Percentiles rank a stretch among this genome's conserved stretches.
Conservation (phyloP, 2,888 invertebrate genomes). For the Esperia sulphurella region DNA sequence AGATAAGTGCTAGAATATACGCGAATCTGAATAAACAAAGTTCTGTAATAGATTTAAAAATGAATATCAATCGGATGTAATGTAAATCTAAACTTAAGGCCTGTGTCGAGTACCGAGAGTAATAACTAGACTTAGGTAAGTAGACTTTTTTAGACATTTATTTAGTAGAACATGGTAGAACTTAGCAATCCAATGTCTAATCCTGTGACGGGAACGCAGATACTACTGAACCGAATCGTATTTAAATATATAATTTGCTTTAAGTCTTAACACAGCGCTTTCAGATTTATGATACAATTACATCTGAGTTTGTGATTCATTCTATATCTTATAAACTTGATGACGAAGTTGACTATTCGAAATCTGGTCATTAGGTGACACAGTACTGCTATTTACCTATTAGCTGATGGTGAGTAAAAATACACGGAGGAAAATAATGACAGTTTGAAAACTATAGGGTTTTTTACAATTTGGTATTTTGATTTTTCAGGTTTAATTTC, state of each 20-base stretch:
- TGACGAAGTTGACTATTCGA: too few relatives aligned
- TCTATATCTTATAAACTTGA: background rate
- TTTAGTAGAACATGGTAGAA: too few relatives aligned
- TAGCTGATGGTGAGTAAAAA: too few relatives aligned
- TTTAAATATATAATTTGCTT: too few relatives aligned
- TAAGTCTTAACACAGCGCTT: background rate
- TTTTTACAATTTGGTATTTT: background rate
- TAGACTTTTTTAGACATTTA: background rate
- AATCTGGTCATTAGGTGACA: too few relatives aligned
- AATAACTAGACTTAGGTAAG: background rate
- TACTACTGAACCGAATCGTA: too few relatives aligned
- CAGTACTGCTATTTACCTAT: too few relatives aligned
- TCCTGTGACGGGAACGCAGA: too few relatives aligned
- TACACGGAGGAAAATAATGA: too few relatives aligned
- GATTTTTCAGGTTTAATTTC: background rate
- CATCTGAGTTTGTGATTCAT: background rate
- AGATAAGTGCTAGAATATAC: conserved; percentile 40
- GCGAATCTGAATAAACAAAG: background rate
- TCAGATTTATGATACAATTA: background rate
- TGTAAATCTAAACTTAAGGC: background rate
- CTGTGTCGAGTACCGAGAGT: conserved; percentile 1
- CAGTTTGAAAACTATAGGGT: background rate
- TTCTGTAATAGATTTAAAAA: background rate
- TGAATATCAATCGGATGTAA: background rate
- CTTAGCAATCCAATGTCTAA: too few relatives aligned